Percentiles rank a stretch among this genome's conserved stretches.
Evolutionary conservation across 2,113 vertebrate genomes (phyloP).

Genomic region (Plestiodon gilberti): DNA sequence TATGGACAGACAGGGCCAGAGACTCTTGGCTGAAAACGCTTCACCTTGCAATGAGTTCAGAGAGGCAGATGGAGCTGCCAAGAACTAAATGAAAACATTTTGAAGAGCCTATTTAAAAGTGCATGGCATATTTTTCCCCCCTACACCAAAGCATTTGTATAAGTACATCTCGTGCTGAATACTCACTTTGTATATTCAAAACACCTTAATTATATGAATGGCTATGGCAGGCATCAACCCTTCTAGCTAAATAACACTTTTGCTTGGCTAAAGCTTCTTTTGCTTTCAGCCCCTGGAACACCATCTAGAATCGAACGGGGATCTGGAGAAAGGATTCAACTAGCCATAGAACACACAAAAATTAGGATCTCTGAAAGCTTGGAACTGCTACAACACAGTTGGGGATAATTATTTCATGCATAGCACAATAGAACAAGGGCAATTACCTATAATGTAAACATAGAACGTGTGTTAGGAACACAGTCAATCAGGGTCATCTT

Average conservation of each 20-base stretch:
- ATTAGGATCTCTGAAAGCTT: neutral
- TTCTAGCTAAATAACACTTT: neutral
- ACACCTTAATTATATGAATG: constrained; percentile 4
- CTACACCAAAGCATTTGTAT: neutral
- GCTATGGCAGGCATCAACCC: neutral
- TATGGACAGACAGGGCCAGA: neutral
- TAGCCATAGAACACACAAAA: neutral
- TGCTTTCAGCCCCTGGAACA: neutral
- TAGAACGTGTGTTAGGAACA: neutral
- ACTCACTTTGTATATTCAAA: constrained; percentile 4
- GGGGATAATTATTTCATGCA: neutral
- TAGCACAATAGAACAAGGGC: neutral
- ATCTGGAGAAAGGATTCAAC: neutral
- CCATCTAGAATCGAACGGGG: neutral
- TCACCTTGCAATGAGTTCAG: neutral
- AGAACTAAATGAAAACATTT: constrained; percentile 12
- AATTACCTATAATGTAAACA: neutral
- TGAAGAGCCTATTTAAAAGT: neutral
- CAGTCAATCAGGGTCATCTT: neutral
- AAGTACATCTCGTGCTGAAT: neutral
- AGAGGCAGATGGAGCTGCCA: neutral
- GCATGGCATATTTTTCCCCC: neutral
- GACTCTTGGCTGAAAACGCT: constrained; percentile 4
- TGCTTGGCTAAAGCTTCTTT: neutral
- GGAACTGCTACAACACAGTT: neutral